Base-by-base conservation (phyloP, 1,140 invertebrate genomes). In the Calephelis nemesis region DNA sequence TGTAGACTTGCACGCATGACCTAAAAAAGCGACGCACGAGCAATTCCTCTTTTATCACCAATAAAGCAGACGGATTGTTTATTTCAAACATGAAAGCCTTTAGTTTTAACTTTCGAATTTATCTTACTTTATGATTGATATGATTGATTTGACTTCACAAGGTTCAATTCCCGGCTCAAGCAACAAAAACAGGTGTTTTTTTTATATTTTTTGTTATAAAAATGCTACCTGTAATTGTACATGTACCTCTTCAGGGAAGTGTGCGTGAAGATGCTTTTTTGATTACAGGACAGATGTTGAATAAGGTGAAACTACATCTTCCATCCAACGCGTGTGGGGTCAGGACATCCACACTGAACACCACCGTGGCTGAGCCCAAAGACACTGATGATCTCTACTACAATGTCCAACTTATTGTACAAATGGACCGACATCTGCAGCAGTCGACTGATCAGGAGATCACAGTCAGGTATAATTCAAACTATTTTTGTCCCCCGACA, bases 341-440 rank as follows among this genome's bases (percentile, higher is more conserved):
- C 1, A 90, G 94, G 13, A 90, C 94, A 0, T 92, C 92, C 3
- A 84, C 92, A 1, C 73, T 92, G 47, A 91, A 92, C 72, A 87
- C 84, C 15, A 85, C 83, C 10, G 74, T 66, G 62, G 86, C 72
- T 69, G 92, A 85, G 72, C 84, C 90, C 7, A 89, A 85, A 39
- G 85, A 92, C 1, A 73, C 87, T 15, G 80, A 90, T 5, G 88
- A 93, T n/a, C 86, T 95, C 73, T 93, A 94, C 74, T 95, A 95
- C 77, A 93, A 93, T 7, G 93, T 95, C 2, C 92, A 93, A 4
- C 81, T 96, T 49, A 93, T 96, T 62, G 88, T 96, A 0, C 95
- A 96, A 79, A 95, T 95, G 93, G 95, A 96, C 76, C 92, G 92
- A 58, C 93, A 94, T 74, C 82, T 96, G 39, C 94, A 95, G 72